Percentiles rank a stretch among this genome's conserved stretches.
Evolutionary conservation across 1,140 invertebrate genomes (phyloP).

Genomic region (Drosophila virilis): DNA sequence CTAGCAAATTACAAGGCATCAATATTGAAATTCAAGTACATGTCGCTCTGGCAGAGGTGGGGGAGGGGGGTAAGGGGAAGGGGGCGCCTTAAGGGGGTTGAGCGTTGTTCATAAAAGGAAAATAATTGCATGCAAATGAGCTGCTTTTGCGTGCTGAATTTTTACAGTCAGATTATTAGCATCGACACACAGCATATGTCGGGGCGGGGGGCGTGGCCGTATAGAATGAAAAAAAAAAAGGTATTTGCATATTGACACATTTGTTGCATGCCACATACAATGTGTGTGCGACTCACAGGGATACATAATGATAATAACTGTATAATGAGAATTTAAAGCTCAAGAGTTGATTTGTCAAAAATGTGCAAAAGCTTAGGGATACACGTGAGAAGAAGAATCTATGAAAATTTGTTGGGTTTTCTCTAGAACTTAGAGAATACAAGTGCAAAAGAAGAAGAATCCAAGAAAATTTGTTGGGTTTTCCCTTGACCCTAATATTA

Average conservation of each 20-base stretch:
- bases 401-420: too few species aligned
- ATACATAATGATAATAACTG: too few species aligned
- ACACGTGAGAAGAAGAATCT: too few species aligned
- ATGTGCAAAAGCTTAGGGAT: too few species aligned
- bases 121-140: constrained; percentile 81
- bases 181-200: neutral
- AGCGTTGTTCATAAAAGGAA: constrained; percentile 31
- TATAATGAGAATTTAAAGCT: too few species aligned
- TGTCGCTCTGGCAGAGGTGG: constrained; percentile 43
- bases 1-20: constrained; percentile 65
- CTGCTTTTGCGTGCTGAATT: constrained; percentile 24
- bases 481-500: too few species aligned
- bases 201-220: neutral
- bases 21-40: constrained; percentile 73
- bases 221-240: constrained; percentile 4
- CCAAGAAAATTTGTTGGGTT: too few species aligned
- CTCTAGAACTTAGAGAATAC: too few species aligned
- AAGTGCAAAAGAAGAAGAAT: too few species aligned
- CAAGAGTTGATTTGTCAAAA: too few species aligned
- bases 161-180: constrained; percentile 16
- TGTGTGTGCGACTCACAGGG: neutral
- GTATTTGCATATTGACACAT: constrained; percentile 55
- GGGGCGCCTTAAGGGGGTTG: too few species aligned
- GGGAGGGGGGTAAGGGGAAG: constrained; percentile 7
- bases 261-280: constrained; percentile 14